A percentile compares a stretch with the other conserved stretches of the same genome.
These are phyloP conservation scores for Cosmopolites sordidus DNA, from an alignment of 2,888 invertebrate species.

Conservation along the genomic window DNA sequence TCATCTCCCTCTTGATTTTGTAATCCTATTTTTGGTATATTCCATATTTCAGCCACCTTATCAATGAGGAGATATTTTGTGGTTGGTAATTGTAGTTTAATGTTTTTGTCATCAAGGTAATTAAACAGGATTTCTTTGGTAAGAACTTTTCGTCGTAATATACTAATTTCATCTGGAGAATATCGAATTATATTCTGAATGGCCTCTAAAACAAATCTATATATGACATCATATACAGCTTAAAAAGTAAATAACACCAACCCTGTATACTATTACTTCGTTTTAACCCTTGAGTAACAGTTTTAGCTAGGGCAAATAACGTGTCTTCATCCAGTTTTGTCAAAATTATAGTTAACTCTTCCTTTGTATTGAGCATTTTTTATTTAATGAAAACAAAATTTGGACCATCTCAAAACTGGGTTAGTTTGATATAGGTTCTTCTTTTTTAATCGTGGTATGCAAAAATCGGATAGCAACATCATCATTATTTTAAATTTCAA, in stretches of 20 bases:
- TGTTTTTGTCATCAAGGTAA: conserved; percentile 51
- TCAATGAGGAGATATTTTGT: conserved; percentile 53
- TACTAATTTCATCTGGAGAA: conserved; percentile 47
- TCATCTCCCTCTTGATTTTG: conserved; percentile 1
- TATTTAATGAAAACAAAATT: no score
- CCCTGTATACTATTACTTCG: conserved; percentile 38
- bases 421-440: no score
- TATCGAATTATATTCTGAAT: conserved; percentile 52
- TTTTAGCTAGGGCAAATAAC: conserved; percentile 36
- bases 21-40: conserved; percentile 22
- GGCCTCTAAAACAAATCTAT: conserved; percentile 50
- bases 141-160: conserved; percentile 52
- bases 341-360: conserved; percentile 20
- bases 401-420: no score
- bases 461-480: no score
- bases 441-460: no score
- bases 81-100: conserved; percentile 48
- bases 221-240: neutral
- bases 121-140: conserved; percentile 54
- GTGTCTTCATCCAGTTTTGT: conserved; percentile 36
- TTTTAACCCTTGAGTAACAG: conserved; percentile 43
- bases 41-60: conserved; percentile 50
- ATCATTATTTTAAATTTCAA: no score
- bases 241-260: conserved; percentile 22
- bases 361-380: conserved; percentile 12